Conservation (phyloP, 1,140 invertebrate genomes). For the Nasonia longicornis region DNA sequence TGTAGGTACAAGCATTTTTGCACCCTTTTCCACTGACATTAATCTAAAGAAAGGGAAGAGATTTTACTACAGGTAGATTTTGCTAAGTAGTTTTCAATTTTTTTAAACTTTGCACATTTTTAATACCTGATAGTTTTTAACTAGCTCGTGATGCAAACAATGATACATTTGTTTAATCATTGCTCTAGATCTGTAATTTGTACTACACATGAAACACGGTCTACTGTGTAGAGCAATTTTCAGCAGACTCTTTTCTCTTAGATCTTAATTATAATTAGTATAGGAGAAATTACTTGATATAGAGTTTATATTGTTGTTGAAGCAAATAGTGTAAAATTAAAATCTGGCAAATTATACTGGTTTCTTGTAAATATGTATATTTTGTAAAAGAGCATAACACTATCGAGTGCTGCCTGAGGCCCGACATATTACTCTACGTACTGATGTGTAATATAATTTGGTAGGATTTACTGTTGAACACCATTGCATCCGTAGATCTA, state of each 20-base stretch:
- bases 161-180: neutral
- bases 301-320: neutral
- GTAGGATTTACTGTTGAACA: no score
- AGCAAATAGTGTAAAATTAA: neutral
- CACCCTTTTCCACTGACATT: neutral
- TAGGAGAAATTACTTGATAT: neutral
- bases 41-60: neutral
- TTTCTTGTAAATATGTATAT: constrained; percentile 16
- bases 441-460: constrained; percentile 36
- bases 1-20: neutral
- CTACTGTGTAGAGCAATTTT: no score
- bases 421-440: constrained; percentile 35
- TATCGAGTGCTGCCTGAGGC: constrained; percentile 38
- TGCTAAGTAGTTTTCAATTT: constrained; percentile 15
- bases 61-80: neutral
- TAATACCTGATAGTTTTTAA: neutral
- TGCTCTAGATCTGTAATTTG: no score
- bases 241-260: neutral
- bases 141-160: neutral
- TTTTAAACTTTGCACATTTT: constrained; percentile 19
- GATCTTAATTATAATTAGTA: constrained; percentile 1
- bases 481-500: no score
- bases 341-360: neutral
- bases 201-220: no score
- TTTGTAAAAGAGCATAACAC: constrained; percentile 19